Base-by-base conservation (phyloP, 2,888 invertebrate species). In the Drosophila colorata region DNA sequence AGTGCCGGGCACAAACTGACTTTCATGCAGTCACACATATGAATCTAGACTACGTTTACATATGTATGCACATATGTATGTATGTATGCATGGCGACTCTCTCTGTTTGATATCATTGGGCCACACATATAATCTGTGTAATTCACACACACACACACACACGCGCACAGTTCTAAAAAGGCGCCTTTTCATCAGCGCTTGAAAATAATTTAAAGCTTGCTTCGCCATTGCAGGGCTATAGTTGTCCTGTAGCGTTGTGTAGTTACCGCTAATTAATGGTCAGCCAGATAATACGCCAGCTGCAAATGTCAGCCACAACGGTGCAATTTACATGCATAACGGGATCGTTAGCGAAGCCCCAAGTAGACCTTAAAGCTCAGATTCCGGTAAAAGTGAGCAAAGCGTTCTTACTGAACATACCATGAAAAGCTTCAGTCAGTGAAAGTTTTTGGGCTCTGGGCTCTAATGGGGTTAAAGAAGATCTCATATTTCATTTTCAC, bases 141-240 rank as follows among this genome's bases (percentile, higher is more conserved):
- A 41, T 60, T 49, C 40, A n/a, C 14, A 28, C 33, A 20, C 31
- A 20, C 25, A 14, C 48, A n/a, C 18, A 18, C 25, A 13, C 11
- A 53, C 31, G 16, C n/a, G n/a, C n/a, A n/a, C n/a, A n/a, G n/a
- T 38, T 46, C 46, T 47, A 28, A 41, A 35, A 35, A 25, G 47
- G 40, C 44, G 48, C 33, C 31, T 20, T 14, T 37, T 61, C 72
- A 72, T 56, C 33, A 31, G 20, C 35, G 52, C 52, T 55, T 37
- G 11, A 53, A 40, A 53, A 69, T 33, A 70, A 70, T 70, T 71
- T 65, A 41, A 48, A 57, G 38, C 68, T 31, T 16, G 16, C 28
- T n/a, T 8, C 9, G 25, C 51, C 25, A 0, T 3, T 5, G 9
- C 40, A 11, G 13, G 9, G 14, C 16, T 58, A 6, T 9, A 14